Evolutionary conservation across 2,797 vertebrate species (phyloP), one percentile per base, ranked within the genome.

Genomic region (Mormyrops boulengeri): DNA sequence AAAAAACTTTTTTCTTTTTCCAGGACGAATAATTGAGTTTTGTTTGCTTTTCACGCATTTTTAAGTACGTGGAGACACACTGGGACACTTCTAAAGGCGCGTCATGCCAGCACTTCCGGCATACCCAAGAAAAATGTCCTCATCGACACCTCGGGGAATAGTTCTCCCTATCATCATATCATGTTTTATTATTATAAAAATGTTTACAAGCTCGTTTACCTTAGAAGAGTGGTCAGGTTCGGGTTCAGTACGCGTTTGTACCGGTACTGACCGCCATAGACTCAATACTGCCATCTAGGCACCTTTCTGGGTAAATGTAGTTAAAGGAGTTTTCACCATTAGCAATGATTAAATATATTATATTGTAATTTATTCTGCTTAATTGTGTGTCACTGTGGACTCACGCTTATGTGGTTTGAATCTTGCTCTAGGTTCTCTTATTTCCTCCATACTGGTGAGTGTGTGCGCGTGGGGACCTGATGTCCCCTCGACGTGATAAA

Each of bases 231-330:
- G 41, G 30, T 44, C 38, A 19, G 19, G 6, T 47, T 80, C 41
- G 41, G 73, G 4, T 44, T 44, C 17, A 80, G 14, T 9, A 19
- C 17, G 41, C 44, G 73, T 80, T 49, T 14, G 19, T 26, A 85
- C 19, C 22, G 22, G 22, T 47, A 49, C 9, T 85, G 82, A 50
- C 4, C 11, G 9, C 9, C 49, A 1, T 85, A 26, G 8, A 50
- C 44, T 11, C 44, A 85, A 85, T 85, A 85, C 82, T 85, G 82
- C 82, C 82, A 85, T 85, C 47, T 85, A 85, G 82, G 44, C 3
- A 52, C 9, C 44, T 30, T 50, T 7, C 30, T 41, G 12, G 1
- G 44, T 30, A 30, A 66, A 30, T 4, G 9, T 30, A 66, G 26
- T 30, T 73, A 30, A 38, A 38, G 30, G 26, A 73, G 69, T 19